Percentiles rank a stretch among this genome's conserved stretches.
Evolutionary conservation across 2,888 invertebrate species (phyloP).

Genomic region (Eugnorisma glareosa): DNA sequence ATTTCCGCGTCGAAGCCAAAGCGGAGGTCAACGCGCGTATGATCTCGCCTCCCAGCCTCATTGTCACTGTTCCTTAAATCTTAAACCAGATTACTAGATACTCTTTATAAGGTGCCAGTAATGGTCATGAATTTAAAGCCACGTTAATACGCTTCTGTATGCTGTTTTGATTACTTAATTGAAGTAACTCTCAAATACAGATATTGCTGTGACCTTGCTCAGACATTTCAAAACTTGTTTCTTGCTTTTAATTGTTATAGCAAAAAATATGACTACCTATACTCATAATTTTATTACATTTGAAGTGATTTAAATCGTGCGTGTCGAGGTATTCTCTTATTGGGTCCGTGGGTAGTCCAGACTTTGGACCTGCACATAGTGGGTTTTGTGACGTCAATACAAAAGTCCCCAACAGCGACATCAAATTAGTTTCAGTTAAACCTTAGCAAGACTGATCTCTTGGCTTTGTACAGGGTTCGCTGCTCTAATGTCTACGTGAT

Average conservation of each 20-base stretch:
- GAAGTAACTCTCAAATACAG: slow-evolving; percentile 38
- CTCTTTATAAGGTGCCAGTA: slow-evolving; percentile 49
- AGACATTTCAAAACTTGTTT: slow-evolving; percentile 49
- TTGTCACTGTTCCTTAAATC: slow-evolving; percentile 67
- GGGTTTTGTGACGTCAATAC: slow-evolving; percentile 20
- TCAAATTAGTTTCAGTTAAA: slow-evolving; percentile 33
- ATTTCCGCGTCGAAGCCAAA: slow-evolving; percentile 88
- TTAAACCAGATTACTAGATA: slow-evolving; percentile 57
- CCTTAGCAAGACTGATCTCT: slow-evolving; percentile 12
- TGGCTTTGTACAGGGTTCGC: neutral
- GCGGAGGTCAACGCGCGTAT: slow-evolving; percentile 84
- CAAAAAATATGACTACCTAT: slow-evolving; percentile 53
- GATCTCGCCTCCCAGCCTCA: slow-evolving; percentile 74
- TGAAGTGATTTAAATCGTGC: slow-evolving; percentile 29
- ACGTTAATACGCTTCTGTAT: slow-evolving; percentile 36
- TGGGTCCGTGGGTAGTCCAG: neutral
- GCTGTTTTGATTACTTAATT: slow-evolving; percentile 49
- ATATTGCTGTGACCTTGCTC: slow-evolving; percentile 49
- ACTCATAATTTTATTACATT: slow-evolving; percentile 32
- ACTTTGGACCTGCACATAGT: slow-evolving; percentile 3
- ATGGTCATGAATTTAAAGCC: slow-evolving; percentile 38
- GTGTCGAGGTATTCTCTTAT: slow-evolving; percentile 13
- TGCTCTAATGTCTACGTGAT: slow-evolving; percentile 1
- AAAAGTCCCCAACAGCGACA: slow-evolving; percentile 19
- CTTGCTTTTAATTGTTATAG: slow-evolving; percentile 49